Evolutionary conservation across 1,140 invertebrate genomes (phyloP).

Genomic region (Globodera rostochiensis): DNA sequence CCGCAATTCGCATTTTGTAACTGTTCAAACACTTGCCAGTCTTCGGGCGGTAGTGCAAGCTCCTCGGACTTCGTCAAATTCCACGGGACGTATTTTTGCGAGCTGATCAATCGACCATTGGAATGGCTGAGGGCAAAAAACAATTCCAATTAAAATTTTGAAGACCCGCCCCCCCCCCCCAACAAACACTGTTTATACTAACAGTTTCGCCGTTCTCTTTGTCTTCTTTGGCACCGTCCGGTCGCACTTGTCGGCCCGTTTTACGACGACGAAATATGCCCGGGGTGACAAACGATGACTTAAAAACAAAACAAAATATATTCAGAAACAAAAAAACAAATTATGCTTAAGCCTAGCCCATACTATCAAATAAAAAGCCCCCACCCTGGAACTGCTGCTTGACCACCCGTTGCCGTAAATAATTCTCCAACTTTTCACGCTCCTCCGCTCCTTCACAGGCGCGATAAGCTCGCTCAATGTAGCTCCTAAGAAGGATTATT

Average conservation of each 20-base stretch:
- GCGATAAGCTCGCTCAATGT: conserved; percentile 47
- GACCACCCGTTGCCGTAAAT: conserved; percentile 37
- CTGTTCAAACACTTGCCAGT: neutral
- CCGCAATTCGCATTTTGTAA: no score
- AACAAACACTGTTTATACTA: no score
- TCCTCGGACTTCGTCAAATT: neutral
- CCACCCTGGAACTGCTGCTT: neutral
- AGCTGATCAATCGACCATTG: neutral
- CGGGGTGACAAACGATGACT: neutral
- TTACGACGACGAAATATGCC: neutral
- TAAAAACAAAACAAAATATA: neutral
- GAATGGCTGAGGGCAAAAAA: neutral
- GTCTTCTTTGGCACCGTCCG: neutral
- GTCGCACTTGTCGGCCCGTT: neutral
- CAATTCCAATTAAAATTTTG: no score
- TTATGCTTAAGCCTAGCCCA: no score
- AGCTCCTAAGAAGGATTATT: conserved; percentile 26
- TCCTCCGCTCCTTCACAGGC: conserved; percentile 41
- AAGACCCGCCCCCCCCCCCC: no score
- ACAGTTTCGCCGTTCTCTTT: neutral
- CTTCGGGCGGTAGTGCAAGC: neutral
- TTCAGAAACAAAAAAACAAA: no score
- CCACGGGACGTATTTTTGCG: neutral
- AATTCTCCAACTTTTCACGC: conserved; percentile 41
- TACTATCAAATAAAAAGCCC: no score